Base-by-base conservation (phyloP, 2,113 vertebrate species). In the Bettongia penicillata region DNA sequence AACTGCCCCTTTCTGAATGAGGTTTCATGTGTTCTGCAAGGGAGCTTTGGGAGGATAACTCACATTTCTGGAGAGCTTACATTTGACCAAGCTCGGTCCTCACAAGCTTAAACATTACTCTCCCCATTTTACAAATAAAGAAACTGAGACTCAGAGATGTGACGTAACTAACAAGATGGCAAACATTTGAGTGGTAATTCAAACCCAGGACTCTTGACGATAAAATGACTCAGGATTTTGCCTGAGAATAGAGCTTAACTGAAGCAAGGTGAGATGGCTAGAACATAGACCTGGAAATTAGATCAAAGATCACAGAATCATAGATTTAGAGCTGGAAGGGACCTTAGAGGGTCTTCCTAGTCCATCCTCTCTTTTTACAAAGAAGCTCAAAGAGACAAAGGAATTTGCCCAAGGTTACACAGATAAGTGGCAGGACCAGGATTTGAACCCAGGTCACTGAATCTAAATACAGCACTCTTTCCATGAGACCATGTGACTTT, bases 11-110 rank as follows among this genome's bases (percentile, higher is more conserved):
- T 47, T 8, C 25, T 14, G 52, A 84, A 43, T 25, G 47, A 93
- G 16, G 14, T 14, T 77, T n/a, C 55, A 2, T 91, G 96, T 61
- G 95, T 98, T 96, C 94, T 96, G 94, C 1, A 90, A 94, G 50
- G 53, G 97, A 96, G 51, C 95, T 97, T 28, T 68, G 49, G 68
- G 31, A 23, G 43, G 23, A 43, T 68, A 47, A 93, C 25, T 52
- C 22, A 28, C 7, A 23, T 84, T 10, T 91, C n/a, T 47, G 51
- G 57, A 43, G 37, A 84, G n/a, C 31, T 84, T 84, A 43, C 16
- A 43, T 84, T 84, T 84, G 6, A 43, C 68, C 43, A 84, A 84
- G 37, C 37, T 43, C n/a, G 22, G n/a, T 43, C n/a, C 6, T 43
- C n/a, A 84, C 14, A 84, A 84, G n/a, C 7, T 84, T 8, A 84